These are phyloP conservation scores for Zoanthus solanderi DNA, from an alignment of 92 coral and sea anemone species.

Conservation along the genomic window DNA sequence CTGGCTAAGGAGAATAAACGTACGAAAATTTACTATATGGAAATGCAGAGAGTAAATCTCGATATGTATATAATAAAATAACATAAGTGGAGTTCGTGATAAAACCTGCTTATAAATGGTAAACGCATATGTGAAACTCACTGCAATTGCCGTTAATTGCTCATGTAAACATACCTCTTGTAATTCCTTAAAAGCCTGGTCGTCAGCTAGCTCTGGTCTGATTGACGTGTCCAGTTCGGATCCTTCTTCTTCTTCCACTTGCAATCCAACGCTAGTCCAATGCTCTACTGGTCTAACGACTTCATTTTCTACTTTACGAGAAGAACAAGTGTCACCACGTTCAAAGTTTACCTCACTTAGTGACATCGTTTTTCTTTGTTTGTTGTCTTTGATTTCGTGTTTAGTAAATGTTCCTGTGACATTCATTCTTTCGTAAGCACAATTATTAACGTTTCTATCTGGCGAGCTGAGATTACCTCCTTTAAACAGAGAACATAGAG, in stretches of 20 bases:
- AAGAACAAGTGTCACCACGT: constrained; percentile 49
- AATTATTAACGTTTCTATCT: background rate
- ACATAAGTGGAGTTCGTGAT: too few species aligned
- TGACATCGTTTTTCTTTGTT: background rate
- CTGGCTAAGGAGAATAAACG: too few species aligned
- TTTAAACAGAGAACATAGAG: constrained; percentile 32
- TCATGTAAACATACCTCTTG: constrained; percentile 66
- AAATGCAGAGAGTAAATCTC: too few species aligned
- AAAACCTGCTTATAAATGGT: too few species aligned
- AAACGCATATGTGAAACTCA: too few species aligned
- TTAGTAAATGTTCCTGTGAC: background rate
- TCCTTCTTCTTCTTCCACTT: constrained; percentile 74
- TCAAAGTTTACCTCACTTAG: constrained; percentile 8
- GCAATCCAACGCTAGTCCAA: constrained; percentile 56
- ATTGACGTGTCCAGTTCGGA: constrained; percentile 67
- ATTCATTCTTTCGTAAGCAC: background rate
- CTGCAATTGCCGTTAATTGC: background rate
- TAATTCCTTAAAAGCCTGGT: constrained; percentile 83
- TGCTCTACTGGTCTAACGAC: constrained; percentile 45
- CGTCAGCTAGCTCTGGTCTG: constrained; percentile 73
- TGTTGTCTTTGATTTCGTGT: background rate
- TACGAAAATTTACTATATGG: too few species aligned
- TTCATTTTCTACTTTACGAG: constrained; percentile 10
- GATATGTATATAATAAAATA: too few species aligned
- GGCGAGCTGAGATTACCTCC: background rate